Percentiles rank a stretch among this genome's conserved stretches.
Evolutionary conservation across 1,140 invertebrate species (phyloP).

Genomic region (Littorina saxatilis): DNA sequence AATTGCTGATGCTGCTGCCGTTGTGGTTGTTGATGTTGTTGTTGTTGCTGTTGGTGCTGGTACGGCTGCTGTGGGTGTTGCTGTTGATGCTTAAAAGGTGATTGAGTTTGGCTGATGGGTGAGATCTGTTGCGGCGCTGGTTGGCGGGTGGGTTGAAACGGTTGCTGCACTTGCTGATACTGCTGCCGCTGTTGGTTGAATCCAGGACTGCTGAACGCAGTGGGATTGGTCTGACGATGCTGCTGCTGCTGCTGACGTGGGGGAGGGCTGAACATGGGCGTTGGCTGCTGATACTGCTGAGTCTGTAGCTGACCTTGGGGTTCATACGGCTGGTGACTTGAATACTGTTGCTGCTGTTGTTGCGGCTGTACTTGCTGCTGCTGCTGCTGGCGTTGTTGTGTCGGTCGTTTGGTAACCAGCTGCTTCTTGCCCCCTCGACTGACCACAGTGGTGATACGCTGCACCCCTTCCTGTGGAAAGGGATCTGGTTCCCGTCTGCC

Average conservation of each 20-base stretch:
- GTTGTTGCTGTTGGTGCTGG: not conserved
- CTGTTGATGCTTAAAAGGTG: not conserved
- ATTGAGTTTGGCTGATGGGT: too few relatives aligned
- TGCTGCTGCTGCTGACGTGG: not conserved
- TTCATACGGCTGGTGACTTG: too few relatives aligned
- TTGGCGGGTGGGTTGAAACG: too few relatives aligned
- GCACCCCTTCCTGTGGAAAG: not conserved
- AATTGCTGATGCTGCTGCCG: not conserved
- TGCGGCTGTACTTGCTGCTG: conserved; percentile 21
- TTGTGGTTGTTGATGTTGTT: not conserved
- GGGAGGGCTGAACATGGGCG: too few relatives aligned
- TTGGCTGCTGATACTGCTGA: not conserved
- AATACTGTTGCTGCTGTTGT: too few relatives aligned
- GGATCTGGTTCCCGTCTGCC: not conserved
- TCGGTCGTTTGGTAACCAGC: not conserved
- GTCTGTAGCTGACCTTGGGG: too few relatives aligned
- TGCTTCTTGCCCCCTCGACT: not conserved
- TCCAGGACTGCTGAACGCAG: not conserved
- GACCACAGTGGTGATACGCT: conserved; percentile 12
- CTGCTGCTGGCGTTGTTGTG: not conserved
- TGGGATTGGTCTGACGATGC: not conserved
- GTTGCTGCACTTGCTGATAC: conserved; percentile 3
- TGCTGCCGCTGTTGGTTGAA: not conserved
- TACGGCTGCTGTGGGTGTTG: not conserved
- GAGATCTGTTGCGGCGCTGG: too few relatives aligned